Evolutionary conservation across 2,113 vertebrate species (phyloP).

Genomic region (Ctenodactylus gundi): DNA sequence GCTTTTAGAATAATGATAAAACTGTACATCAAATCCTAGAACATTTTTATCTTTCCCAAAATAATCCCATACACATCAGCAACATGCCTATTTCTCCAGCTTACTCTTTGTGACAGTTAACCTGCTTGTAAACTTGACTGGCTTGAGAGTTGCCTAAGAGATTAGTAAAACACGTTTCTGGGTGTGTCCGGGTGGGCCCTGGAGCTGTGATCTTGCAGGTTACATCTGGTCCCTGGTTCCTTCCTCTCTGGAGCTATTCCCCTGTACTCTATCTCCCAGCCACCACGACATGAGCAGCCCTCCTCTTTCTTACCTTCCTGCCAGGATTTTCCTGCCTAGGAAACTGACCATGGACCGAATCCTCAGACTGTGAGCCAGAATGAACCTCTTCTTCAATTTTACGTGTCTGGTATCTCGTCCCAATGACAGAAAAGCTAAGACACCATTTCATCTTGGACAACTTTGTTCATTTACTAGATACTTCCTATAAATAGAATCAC

Average conservation of each 20-base stretch:
- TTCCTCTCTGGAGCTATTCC: neutral
- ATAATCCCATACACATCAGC: neutral
- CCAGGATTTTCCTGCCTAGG: neutral
- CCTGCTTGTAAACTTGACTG: neutral
- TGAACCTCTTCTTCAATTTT: neutral
- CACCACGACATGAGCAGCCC: neutral
- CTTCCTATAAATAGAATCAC: neutral
- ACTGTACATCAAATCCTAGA: neutral
- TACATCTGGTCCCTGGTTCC: neutral
- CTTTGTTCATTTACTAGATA: neutral
- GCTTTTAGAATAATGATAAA: neutral
- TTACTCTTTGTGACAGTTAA: neutral
- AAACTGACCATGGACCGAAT: neutral
- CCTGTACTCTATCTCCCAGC: neutral
- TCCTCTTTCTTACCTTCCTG: neutral
- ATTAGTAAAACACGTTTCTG: neutral
- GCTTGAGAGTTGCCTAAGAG: neutral
- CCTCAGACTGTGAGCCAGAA: neutral
- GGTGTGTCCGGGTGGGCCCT: neutral
- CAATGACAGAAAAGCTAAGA: neutral
- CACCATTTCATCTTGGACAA: neutral
- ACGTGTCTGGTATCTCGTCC: neutral
- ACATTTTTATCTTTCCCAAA: neutral
- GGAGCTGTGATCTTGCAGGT: too few relatives aligned
- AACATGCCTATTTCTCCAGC: neutral